Evolutionary conservation across 2,888 invertebrate genomes (phyloP).

Genomic region (Omphaloscelis lunosa): DNA sequence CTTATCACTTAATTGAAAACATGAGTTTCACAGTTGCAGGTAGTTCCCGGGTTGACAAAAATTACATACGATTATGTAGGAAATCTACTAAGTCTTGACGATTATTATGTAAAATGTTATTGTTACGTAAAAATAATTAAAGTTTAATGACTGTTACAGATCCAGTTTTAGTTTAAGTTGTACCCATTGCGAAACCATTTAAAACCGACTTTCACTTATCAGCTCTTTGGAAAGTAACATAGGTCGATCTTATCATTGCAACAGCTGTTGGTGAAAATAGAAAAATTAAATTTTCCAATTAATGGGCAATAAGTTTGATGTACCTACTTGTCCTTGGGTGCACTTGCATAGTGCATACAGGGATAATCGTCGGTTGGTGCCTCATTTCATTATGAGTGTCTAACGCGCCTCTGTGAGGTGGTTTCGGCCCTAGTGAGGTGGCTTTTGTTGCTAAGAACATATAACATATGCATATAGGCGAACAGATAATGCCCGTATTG

Average conservation of each 20-base stretch:
- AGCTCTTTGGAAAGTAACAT: constrained; percentile 44
- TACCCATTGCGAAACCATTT: constrained; percentile 19
- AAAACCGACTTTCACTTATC: constrained; percentile 54
- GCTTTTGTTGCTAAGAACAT: background rate
- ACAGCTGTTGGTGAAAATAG: background rate
- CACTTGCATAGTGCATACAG: background rate
- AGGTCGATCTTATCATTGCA: constrained; percentile 17
- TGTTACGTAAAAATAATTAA: constrained; percentile 26
- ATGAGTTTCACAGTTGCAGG: background rate
- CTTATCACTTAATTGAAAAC: background rate
- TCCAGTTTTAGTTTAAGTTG: constrained; percentile 33
- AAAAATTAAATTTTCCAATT: no score
- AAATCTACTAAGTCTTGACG: background rate
- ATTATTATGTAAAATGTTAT: background rate
- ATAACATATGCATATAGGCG: no score
- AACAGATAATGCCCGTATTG: background rate
- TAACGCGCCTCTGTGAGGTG: background rate
- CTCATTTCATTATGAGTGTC: background rate
- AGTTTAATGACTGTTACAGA: constrained; percentile 23
- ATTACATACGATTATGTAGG: no score
- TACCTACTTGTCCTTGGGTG: background rate
- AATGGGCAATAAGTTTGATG: background rate
- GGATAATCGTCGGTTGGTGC: background rate
- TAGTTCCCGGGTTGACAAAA: no score
- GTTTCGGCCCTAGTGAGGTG: background rate